Percentiles rank a stretch among this genome's conserved stretches.
These are phyloP conservation scores for Empis livida DNA, from an alignment of 2,888 invertebrate species.

Conservation along the genomic window DNA sequence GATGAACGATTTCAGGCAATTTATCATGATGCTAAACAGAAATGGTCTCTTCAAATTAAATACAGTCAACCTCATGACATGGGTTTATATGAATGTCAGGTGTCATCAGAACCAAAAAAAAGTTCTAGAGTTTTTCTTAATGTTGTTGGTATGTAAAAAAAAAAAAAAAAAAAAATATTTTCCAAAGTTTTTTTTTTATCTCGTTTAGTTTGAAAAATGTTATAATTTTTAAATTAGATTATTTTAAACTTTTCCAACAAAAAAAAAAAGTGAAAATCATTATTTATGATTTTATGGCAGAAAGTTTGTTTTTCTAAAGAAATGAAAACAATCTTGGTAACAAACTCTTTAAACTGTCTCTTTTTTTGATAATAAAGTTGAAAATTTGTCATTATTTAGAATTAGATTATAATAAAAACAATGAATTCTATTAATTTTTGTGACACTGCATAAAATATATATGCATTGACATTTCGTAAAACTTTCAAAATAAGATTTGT, in stretches of 20 bases:
- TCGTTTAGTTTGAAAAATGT: too few relatives aligned
- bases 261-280: neutral
- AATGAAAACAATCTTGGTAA: too few relatives aligned
- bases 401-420: neutral
- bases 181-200: too few relatives aligned
- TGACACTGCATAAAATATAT: too few relatives aligned
- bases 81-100: slow-evolving; percentile 87
- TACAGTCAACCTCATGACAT: slow-evolving; percentile 77
- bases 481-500: too few relatives aligned
- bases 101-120: slow-evolving; percentile 87
- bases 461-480: too few relatives aligned
- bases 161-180: neutral
- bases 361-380: neutral
- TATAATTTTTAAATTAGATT: too few relatives aligned
- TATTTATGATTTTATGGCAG: too few relatives aligned
- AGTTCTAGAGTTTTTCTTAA: slow-evolving; percentile 81
- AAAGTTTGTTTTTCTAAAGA: too few relatives aligned
- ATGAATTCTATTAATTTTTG: too few relatives aligned
- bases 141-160: slow-evolving; percentile 63
- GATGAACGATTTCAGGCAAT: slow-evolving; percentile 86
- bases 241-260: neutral
- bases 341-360: too few relatives aligned
- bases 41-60: slow-evolving; percentile 80
- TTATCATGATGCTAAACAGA: slow-evolving; percentile 65
- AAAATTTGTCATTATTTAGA: neutral